Conservation (phyloP, 53 echinoderm and acorn worm genomes). For the Henricia sp. region DNA sequence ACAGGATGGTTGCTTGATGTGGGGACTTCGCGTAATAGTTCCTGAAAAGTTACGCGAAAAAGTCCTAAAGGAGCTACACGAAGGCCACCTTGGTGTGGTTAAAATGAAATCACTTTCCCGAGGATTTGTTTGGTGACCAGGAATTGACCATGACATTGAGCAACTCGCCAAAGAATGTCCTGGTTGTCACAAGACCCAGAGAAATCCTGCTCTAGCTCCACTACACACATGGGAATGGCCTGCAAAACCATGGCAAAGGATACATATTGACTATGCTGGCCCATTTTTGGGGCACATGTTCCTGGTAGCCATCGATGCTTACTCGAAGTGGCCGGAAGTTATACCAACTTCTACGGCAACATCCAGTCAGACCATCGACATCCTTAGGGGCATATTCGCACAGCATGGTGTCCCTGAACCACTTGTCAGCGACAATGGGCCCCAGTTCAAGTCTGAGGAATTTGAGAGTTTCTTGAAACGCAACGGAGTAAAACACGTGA, state of each 20-base stretch:
- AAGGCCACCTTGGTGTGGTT: constrained; percentile 64
- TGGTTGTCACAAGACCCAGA: constrained; percentile 40
- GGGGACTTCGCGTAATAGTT: constrained; percentile 61
- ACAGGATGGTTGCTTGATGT: constrained; percentile 60
- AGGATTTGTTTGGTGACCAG: constrained; percentile 62
- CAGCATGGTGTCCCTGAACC: too few relatives aligned
- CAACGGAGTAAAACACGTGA: too few relatives aligned
- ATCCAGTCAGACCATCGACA: too few relatives aligned
- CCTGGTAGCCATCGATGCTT: too few relatives aligned
- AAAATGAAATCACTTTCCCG: constrained; percentile 66
- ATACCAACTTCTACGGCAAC: too few relatives aligned
- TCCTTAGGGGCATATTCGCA: too few relatives aligned
- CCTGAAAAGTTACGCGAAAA: constrained; percentile 34
- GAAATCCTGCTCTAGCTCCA: constrained; percentile 45
- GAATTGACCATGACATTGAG: constrained; percentile 64
- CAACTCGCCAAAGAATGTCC: constrained; percentile 50
- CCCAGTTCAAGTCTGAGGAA: too few relatives aligned
- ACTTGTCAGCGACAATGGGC: too few relatives aligned
- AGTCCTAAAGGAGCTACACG: constrained; percentile 65
- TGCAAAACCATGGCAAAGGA: constrained; percentile 32
- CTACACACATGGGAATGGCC: constrained; percentile 73
- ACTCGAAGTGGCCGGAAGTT: too few relatives aligned
- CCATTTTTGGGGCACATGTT: too few relatives aligned
- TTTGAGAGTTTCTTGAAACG: too few relatives aligned
- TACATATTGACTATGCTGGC: too few relatives aligned